A percentile compares a stretch with the other conserved stretches of the same genome.
Conservation (phyloP, 2,888 invertebrate genomes). For the Hypercompe scribonia region DNA sequence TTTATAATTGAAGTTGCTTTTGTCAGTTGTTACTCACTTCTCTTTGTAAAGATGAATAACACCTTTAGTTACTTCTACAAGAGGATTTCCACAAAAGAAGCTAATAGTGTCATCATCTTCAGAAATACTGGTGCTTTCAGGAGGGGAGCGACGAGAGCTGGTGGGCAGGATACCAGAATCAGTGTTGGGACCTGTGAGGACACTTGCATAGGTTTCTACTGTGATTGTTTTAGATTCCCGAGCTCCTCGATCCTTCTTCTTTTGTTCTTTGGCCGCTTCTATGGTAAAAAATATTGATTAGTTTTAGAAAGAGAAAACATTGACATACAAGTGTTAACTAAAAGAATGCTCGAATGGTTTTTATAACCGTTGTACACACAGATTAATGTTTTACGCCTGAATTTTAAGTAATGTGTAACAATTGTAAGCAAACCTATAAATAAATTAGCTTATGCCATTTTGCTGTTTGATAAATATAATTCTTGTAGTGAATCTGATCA, state of each 20-base stretch:
- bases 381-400: too few relatives aligned
- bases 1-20: background rate
- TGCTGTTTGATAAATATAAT: too few relatives aligned
- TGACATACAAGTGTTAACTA: too few relatives aligned
- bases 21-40: conserved; percentile 88
- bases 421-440: too few relatives aligned
- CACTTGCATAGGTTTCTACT: conserved; percentile 92
- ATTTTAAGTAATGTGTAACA: too few relatives aligned
- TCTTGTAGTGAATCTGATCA: too few relatives aligned
- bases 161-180: conserved; percentile 87
- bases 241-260: conserved; percentile 88
- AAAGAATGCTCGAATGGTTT: too few relatives aligned
- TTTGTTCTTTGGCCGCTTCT: conserved; percentile 79
- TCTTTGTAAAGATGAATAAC: conserved; percentile 99
- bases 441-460: too few relatives aligned
- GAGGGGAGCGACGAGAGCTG: conserved; percentile 87
- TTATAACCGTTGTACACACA: too few relatives aligned
- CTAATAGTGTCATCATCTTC: conserved; percentile 87
- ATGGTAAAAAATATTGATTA: background rate
- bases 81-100: conserved; percentile 98
- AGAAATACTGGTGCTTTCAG: conserved; percentile 62
- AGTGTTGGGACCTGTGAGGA: conserved; percentile 83
- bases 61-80: conserved; percentile 98
- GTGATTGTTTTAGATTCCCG: conserved; percentile 90
- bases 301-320: background rate